phyloP scores from a whole-genome alignment of 2,797 vertebrate species.

The Ctenopoma kingsleyae region DNA sequence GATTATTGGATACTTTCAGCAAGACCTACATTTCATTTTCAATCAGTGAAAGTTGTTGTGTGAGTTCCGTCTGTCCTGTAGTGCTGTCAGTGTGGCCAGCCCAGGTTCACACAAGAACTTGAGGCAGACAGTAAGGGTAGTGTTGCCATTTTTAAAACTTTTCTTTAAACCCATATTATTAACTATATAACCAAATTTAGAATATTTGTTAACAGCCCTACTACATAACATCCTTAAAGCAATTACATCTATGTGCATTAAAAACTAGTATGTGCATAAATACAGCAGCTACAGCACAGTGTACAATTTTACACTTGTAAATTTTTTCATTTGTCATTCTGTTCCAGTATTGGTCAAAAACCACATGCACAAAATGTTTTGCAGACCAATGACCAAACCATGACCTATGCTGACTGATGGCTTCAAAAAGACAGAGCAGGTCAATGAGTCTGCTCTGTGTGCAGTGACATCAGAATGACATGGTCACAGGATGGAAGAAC shows the following conservation, averaged over 20 bases:
- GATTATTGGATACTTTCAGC: too few species aligned
- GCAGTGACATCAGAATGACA: conserved; percentile 55
- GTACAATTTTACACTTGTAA: background rate
- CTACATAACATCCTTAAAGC: conserved; percentile 6
- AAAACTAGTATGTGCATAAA: conserved; percentile 1
- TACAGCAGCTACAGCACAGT: background rate
- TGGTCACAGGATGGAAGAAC: conserved; percentile 55
- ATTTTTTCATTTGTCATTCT: background rate
- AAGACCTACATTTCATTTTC: too few species aligned
- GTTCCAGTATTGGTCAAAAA: conserved; percentile 3
- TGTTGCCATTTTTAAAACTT: too few species aligned
- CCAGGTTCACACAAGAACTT: too few species aligned
- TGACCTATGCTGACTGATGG: conserved; percentile 4
- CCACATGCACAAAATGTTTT: conserved; percentile 2
- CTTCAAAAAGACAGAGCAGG: conserved; percentile 28
- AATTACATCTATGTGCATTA: conserved; percentile 8
- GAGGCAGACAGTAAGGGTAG: too few species aligned
- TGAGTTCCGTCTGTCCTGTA: too few species aligned
- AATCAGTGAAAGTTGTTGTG: too few species aligned
- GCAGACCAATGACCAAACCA: conserved; percentile 32
- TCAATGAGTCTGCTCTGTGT: conserved; percentile 38
- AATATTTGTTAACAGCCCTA: too few species aligned
- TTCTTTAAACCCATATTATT: too few species aligned
- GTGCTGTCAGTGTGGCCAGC: too few species aligned
- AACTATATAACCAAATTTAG: too few species aligned